Evolutionary conservation across 1,140 invertebrate genomes (phyloP), one percentile per base, ranked within the genome.

Genomic region (Drosophila bifasciata): DNA sequence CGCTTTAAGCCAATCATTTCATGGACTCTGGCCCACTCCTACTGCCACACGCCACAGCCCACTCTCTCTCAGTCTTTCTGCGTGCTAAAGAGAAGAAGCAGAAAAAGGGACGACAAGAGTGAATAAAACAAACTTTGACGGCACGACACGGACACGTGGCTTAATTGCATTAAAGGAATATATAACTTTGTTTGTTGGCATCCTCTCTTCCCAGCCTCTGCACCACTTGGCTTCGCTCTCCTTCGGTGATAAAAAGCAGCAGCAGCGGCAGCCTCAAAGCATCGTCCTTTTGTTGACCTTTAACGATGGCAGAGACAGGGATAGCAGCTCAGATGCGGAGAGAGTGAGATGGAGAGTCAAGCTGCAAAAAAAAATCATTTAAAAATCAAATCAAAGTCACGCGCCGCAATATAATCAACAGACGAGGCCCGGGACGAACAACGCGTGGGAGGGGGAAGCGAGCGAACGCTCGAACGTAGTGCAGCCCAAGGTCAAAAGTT

Each of bases 321-420:
- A 13, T 4, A 36, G 28, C 16, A 43, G 17, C 32, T 11, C 9
- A 36, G 58, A 43, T n/a, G 13, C 15, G 11, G 19, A 11, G 8
- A 8, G 9, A 3, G 5, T 2, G 36, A 41, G 23, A 16, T n/a
- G 46, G 39, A 44, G 74, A 70, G 73, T 45, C 62, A 60, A 75
- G 79, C 79, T 79, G 76, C 79, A 56, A 85, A 76, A 73, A 73
- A 60, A 75, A 88, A 88, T 88, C 79, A 88, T 88, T 88, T 88
- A 88, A 83, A 88, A 88, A 79, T 88, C 83, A 88, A 88, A 88
- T 88, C 83, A 88, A 88, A 88, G 83, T 88, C 83, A 88, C 84
- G 83, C 83, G 83, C 74, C 84, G 70, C 78, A 89, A 88, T 69
- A 67, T 86, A 83, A 88, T 86, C 83, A 88, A 71, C 81, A 74